Evolutionary conservation across 23 tunicate species (phyloP).

Genomic region (Aplidium turbinatum): DNA sequence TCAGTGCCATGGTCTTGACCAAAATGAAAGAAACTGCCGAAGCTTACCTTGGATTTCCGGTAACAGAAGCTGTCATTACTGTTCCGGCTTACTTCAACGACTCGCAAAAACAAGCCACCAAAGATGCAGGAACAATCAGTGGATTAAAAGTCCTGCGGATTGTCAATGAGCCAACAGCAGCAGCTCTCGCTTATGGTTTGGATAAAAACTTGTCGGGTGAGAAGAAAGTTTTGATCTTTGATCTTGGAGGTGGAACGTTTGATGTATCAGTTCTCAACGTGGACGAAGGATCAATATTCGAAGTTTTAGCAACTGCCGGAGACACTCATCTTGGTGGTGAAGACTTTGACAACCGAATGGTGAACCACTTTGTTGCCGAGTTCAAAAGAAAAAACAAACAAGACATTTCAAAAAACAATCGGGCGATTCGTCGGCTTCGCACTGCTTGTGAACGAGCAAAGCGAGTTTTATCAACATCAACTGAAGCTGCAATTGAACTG

Average conservation of each 20-base stretch:
- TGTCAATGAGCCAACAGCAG: conserved; percentile 93
- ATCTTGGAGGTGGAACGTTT: conserved; percentile 97
- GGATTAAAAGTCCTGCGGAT: conserved; percentile 82
- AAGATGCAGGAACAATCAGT: conserved; percentile 72
- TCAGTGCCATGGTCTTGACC: conserved; percentile 86
- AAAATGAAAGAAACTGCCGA: conserved; percentile 98
- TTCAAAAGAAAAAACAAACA: conserved; percentile 73
- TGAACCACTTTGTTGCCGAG: conserved; percentile 77
- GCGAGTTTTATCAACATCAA: conserved; percentile 71
- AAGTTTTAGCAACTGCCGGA: conserved; percentile 82
- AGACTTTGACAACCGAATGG: conserved; percentile 95
- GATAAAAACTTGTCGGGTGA: conserved; percentile 65
- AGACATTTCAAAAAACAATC: conserved; percentile 69
- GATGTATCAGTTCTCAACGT: conserved; percentile 81
- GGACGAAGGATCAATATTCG: conserved; percentile 85
- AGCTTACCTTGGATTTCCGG: conserved; percentile 75
- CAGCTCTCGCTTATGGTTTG: conserved; percentile 86
- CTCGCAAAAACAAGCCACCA: conserved; percentile 94
- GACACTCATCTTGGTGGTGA: conserved; percentile 97
- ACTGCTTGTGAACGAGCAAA: conserved; percentile 94
- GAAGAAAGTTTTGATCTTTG: conserved; percentile 73
- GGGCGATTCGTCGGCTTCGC: conserved; percentile 70
- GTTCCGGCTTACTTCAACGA: conserved; percentile 98
- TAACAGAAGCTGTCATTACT: conserved; percentile 89
- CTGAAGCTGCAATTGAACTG: conserved; percentile 80